phyloP scores from a whole-genome alignment of 2,797 vertebrate species.

The Lateolabrax maculatus region DNA sequence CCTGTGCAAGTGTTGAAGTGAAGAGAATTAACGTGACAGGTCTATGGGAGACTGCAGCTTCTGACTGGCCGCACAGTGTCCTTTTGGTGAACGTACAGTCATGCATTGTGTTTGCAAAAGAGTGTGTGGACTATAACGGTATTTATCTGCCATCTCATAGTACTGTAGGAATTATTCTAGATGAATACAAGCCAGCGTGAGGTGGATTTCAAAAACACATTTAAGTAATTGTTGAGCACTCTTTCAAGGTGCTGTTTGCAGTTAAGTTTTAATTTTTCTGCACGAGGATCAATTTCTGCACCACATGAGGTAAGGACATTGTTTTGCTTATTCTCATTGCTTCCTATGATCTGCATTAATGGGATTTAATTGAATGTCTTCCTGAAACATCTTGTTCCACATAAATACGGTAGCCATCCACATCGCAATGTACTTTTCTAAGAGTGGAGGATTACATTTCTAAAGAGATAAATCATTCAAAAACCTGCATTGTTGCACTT shows the following conservation, averaged over 20 bases:
- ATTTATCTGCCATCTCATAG: constrained; percentile 42
- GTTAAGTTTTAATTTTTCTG: constrained; percentile 3
- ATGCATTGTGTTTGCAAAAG: constrained; percentile 53
- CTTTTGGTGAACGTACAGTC: constrained; percentile 55
- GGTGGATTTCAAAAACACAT: constrained; percentile 28
- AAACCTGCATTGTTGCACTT: constrained; percentile 36
- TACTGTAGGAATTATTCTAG: constrained; percentile 20
- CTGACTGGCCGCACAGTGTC: constrained; percentile 45
- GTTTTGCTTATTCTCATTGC: constrained; percentile 13
- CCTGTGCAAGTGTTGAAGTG: constrained; percentile 51
- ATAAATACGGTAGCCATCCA: constrained; percentile 36
- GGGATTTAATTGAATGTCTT: constrained; percentile 1
- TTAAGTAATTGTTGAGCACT: constrained; percentile 2
- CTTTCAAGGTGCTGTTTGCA: constrained; percentile 3
- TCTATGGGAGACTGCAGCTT: constrained; percentile 57
- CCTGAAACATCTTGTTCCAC: constrained; percentile 46
- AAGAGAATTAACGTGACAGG: constrained; percentile 69
- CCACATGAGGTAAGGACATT: constrained; percentile 38
- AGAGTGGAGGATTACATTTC: constrained; percentile 17
- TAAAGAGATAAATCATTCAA: constrained; percentile 24
- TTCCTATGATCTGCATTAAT: constrained; percentile 39
- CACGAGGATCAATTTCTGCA: constrained; percentile 1
- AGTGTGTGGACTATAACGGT: constrained; percentile 26
- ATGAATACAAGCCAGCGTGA: constrained; percentile 26
- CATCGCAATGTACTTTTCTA: background rate